Percentiles rank a stretch among this genome's conserved stretches.
Conservation (phyloP, 2,113 vertebrate genomes). For the Thunnus thynnus region DNA sequence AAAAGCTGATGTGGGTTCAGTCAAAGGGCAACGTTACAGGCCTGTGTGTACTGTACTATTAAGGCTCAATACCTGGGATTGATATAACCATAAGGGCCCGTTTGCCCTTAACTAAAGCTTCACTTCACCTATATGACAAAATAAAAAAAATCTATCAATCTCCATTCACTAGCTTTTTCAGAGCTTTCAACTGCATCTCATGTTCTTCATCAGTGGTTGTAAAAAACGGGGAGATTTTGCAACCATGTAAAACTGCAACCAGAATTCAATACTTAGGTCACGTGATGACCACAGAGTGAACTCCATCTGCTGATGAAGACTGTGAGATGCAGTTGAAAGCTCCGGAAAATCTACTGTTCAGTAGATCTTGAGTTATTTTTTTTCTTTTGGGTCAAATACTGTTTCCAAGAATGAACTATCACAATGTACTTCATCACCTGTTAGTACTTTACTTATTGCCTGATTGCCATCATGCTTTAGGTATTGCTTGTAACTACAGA, state of each 20-base stretch:
- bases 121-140: conserved; percentile 34
- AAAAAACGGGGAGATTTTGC: too few species aligned
- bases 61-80: conserved; percentile 17
- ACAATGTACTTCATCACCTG: conserved; percentile 81
- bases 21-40: conserved; percentile 63
- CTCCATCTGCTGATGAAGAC: conserved; percentile 11
- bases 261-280: background rate
- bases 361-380: background rate
- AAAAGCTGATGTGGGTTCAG: conserved; percentile 44
- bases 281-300: background rate
- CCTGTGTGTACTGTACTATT: conserved; percentile 22
- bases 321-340: background rate
- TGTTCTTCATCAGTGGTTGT: background rate
- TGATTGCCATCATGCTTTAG: conserved; percentile 61
- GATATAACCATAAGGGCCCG: conserved; percentile 57
- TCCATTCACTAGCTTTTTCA: background rate
- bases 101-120: conserved; percentile 3
- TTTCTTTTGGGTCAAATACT: background rate
- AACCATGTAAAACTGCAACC: too few species aligned
- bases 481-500: conserved; percentile 80
- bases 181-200: conserved; percentile 18
- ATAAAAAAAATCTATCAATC: background rate
- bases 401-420: conserved; percentile 1
- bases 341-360: background rate
- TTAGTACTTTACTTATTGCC: conserved; percentile 69